Evolutionary conservation across 2,113 vertebrate species (phyloP), one percentile per base, ranked within the genome.

Genomic region (Crotophaga sulcirostris): DNA sequence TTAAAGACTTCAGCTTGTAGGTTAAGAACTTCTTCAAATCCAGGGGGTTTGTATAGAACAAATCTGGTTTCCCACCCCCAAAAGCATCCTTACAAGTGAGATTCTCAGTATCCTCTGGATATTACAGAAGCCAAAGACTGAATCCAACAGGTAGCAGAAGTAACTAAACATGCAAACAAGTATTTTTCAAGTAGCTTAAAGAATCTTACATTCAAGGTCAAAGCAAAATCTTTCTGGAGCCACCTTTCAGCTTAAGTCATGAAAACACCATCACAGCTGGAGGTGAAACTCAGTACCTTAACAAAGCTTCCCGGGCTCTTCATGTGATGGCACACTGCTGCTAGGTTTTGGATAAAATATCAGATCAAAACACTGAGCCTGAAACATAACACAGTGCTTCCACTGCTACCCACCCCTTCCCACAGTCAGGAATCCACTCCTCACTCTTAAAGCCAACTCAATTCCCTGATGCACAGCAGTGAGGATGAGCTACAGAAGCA

Each of bases 401-500:
- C 4, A 87, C 4, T 36, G 25, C 44, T 44, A 38, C 16, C 66
- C 81, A 70, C 49, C 62, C 58, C 67, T 77, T 89, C 62, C 86
- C 73, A 45, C 52, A 17, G 84, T 0, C 3, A 1, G 70, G 77
- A 89, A 69, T 54, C 55, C 26, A 5, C 28, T n/a, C 72, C 73
- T 80, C 5, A 3, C 49, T n/a, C 77, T 29, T 87, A 16, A 5
- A 86, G 44, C 13, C 66, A 86, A 7, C 33, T 26, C 55, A 52
- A 36, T 7, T 7, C n/a, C 24, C 62, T 34, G 44, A 11, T 3
- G 2, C 84, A 19, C 16, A 11, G 1, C 0, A 0, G 23, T 18
- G 29, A 66, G 58, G 64, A 55, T 56, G 47, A 72, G 56, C 73
- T 64, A 34, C 5, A 49, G 24, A 36, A n/a, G 12, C 28, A 49